These are phyloP conservation scores for Burhinus oedicnemus DNA, from an alignment of 2,113 vertebrate genomes.

Conservation along the genomic window DNA sequence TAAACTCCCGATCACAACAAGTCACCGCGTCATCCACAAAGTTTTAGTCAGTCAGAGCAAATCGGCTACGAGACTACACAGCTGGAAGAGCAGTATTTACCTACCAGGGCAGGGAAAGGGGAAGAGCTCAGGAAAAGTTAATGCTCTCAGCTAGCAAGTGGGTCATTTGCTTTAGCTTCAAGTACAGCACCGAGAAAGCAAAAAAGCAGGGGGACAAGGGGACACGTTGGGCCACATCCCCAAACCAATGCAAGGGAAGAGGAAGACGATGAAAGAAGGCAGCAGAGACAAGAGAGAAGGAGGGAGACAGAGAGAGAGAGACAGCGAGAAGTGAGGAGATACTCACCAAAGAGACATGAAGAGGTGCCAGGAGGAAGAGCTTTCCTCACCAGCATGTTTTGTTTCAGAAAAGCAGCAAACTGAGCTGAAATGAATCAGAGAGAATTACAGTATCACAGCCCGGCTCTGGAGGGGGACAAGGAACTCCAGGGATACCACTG, in stretches of 20 bases:
- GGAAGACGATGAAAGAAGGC: neutral
- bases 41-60: neutral
- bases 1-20: neutral
- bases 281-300: constrained; percentile 27
- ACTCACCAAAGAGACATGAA: constrained; percentile 98
- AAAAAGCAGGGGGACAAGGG: neutral
- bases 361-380: constrained; percentile 93
- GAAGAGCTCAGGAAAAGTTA: neutral
- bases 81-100: too few species aligned
- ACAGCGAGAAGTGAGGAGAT: constrained; percentile 48
- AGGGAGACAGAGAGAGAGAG: neutral
- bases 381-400: constrained; percentile 99
- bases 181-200: neutral
- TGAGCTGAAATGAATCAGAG: constrained; percentile 90
- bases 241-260: neutral
- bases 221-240: neutral
- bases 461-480: neutral
- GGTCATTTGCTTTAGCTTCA: neutral
- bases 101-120: neutral
- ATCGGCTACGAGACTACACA: neutral
- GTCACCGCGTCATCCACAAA: accelerated
- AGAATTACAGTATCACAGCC: constrained; percentile 76
- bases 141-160: neutral
- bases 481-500: neutral
- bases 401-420: constrained; percentile 99